phyloP scores from a whole-genome alignment of 2,113 vertebrate genomes.

The Steatornis caripensis region DNA sequence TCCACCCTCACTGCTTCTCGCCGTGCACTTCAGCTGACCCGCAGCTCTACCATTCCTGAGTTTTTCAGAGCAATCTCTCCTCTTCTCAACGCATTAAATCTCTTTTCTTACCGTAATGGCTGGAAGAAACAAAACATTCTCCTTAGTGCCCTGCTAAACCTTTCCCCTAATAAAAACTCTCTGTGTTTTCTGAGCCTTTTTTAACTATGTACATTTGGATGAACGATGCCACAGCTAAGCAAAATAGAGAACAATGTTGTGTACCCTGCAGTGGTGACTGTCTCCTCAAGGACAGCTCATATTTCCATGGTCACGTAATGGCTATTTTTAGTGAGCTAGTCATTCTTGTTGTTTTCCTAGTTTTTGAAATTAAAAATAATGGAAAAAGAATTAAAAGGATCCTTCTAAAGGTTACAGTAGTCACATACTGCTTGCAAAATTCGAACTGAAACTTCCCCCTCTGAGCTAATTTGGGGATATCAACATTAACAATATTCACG shows the following conservation, averaged over 20 bases:
- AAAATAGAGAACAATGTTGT: background rate
- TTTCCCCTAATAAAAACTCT: background rate
- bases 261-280: background rate
- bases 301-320: conserved; percentile 2
- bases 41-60: background rate
- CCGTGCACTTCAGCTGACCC: background rate
- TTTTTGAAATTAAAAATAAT: conserved; percentile 17
- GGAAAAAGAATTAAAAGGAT: background rate
- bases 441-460: background rate
- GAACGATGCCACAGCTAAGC: background rate
- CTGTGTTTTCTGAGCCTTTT: background rate
- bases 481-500: conserved; percentile 48
- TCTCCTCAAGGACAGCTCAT: background rate
- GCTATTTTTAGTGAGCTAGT: conserved; percentile 49
- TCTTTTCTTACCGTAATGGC: background rate
- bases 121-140: background rate
- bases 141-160: background rate
- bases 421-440: background rate
- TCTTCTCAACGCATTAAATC: background rate
- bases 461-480: conserved; percentile 10
- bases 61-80: background rate
- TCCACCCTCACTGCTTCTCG: background rate
- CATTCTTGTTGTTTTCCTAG: conserved; percentile 1
- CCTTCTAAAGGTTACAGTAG: conserved; percentile 23
- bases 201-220: background rate